Evolutionary conservation across 1,140 invertebrate species (phyloP).

Genomic region (Heliconius himera): DNA sequence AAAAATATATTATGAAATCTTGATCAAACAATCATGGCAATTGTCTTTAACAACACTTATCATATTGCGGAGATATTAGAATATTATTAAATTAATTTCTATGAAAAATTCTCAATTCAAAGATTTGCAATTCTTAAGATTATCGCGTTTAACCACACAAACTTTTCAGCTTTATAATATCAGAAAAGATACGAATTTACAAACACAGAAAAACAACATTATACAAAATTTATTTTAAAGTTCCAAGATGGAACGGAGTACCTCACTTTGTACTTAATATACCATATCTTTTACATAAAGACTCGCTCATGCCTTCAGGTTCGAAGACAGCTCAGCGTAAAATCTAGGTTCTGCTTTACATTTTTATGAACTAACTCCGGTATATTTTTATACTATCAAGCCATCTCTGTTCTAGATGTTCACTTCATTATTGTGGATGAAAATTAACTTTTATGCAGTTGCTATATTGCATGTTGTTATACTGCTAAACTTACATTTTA

Average conservation of each 20-base stretch:
- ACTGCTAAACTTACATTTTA: background rate
- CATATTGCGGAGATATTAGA: background rate
- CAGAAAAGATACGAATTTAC: background rate
- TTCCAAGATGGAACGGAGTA: background rate
- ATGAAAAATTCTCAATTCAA: too few species aligned
- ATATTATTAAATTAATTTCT: background rate
- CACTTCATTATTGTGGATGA: constrained; percentile 11
- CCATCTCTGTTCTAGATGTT: constrained; percentile 32
- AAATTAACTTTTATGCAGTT: background rate
- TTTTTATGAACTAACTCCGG: constrained; percentile 44
- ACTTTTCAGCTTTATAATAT: too few species aligned
- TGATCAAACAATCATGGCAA: background rate
- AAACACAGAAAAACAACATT: background rate
- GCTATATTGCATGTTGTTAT: background rate
- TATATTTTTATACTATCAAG: constrained; percentile 36
- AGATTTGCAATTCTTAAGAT: too few species aligned
- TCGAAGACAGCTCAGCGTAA: constrained; percentile 32
- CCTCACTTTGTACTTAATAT: constrained; percentile 12
- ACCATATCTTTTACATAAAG: constrained; percentile 35
- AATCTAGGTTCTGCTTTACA: constrained; percentile 42
- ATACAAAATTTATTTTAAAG: background rate
- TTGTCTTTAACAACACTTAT: background rate
- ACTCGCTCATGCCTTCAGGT: constrained; percentile 24
- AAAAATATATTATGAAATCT: background rate
- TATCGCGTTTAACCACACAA: too few species aligned